Evolutionary conservation across 2,113 vertebrate species (phyloP).

Genomic region (Austrofundulus limnaeus): DNA sequence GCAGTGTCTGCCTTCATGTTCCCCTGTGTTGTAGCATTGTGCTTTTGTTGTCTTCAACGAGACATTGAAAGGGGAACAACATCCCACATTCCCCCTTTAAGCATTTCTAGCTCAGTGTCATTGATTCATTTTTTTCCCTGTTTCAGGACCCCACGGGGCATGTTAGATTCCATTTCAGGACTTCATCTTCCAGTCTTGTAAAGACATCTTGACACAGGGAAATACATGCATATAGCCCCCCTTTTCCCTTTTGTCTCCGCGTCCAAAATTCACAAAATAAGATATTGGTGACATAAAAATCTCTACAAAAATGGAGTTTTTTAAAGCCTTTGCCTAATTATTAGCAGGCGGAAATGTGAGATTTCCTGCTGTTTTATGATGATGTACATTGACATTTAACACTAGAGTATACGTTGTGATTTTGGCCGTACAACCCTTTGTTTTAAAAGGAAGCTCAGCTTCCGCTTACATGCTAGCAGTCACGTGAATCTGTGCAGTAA

Average conservation of each 20-base stretch:
- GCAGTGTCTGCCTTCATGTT: background rate
- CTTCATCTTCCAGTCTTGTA: conserved; percentile 41
- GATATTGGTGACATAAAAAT: background rate
- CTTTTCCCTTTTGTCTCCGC: too few relatives aligned
- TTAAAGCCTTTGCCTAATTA: too few relatives aligned
- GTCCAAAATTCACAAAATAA: background rate
- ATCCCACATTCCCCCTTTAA: conserved; percentile 50
- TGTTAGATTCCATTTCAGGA: conserved; percentile 61
- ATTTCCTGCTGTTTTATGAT: too few relatives aligned
- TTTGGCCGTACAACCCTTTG: conserved; percentile 24
- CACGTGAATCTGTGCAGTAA: conserved; percentile 53
- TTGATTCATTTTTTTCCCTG: conserved; percentile 67
- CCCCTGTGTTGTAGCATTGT: conserved; percentile 2
- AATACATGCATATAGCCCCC: conserved; percentile 10
- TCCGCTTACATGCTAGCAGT: conserved; percentile 41
- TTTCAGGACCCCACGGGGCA: conserved; percentile 54
- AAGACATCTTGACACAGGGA: conserved; percentile 49
- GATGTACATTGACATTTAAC: conserved; percentile 55
- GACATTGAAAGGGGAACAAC: conserved; percentile 52
- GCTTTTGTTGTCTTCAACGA: conserved; percentile 52
- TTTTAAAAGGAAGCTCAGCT: conserved; percentile 28
- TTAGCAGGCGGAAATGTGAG: too few relatives aligned
- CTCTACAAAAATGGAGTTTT: conserved; percentile 21
- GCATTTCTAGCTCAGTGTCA: conserved; percentile 50
- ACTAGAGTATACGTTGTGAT: conserved; percentile 12